Evolutionary conservation across 2,888 invertebrate genomes (phyloP).

Genomic region (Allolobophora icterica): DNA sequence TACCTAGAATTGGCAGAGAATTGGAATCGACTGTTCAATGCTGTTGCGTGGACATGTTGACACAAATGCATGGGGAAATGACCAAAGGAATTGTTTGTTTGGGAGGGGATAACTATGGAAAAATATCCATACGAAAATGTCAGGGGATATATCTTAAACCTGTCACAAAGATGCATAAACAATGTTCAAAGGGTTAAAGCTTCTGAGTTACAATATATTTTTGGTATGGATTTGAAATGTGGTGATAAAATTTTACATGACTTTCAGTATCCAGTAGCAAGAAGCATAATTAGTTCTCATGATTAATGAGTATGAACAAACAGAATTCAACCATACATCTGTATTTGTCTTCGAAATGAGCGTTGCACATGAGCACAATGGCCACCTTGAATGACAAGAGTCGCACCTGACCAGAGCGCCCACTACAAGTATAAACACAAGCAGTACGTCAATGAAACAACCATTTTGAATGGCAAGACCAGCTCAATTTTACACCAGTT

Average conservation of each 20-base stretch:
- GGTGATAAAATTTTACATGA: not conserved
- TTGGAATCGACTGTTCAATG: too few species aligned
- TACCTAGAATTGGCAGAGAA: too few species aligned
- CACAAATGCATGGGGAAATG: not conserved
- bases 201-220: not conserved
- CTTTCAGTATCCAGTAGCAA: not conserved
- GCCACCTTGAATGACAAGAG: slow-evolving; percentile 98
- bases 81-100: too few species aligned
- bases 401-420: slow-evolving; percentile 88
- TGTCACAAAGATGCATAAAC: not conserved
- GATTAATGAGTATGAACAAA: not conserved
- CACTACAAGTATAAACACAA: not conserved
- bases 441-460: not conserved
- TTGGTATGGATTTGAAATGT: not conserved
- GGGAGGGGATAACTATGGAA: too few species aligned
- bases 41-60: too few species aligned
- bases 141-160: too few species aligned
- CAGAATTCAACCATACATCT: slow-evolving; percentile 69
- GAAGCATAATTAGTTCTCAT: not conserved
- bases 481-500: not conserved
- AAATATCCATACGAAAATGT: too few species aligned
- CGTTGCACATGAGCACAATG: slow-evolving; percentile 88
- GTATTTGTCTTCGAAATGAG: slow-evolving; percentile 97
- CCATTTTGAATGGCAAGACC: not conserved
- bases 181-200: not conserved